Evolutionary conservation across 2,888 invertebrate genomes (phyloP).

Genomic region (Pseudococcus longispinus): DNA sequence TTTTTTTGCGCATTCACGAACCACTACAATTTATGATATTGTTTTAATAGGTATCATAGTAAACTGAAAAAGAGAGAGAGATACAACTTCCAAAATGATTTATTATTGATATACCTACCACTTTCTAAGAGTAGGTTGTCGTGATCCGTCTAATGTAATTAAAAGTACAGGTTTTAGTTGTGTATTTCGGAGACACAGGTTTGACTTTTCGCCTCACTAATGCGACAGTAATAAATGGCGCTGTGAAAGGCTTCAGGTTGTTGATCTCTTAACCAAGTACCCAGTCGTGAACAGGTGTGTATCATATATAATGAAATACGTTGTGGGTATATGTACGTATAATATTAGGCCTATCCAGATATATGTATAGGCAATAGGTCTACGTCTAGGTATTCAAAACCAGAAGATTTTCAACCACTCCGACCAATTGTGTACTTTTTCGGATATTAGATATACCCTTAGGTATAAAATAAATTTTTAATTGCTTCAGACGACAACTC

Average conservation of each 20-base stretch:
- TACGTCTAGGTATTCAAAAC: background rate
- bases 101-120: conserved; percentile 42
- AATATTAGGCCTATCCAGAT: background rate
- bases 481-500: background rate
- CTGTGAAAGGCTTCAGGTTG: conserved; percentile 38
- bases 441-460: background rate
- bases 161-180: conserved; percentile 39
- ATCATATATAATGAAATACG: background rate
- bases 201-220: conserved; percentile 39
- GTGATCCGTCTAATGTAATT: conserved; percentile 34
- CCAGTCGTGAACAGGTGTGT: conserved; percentile 31
- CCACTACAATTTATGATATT: conserved; percentile 40
- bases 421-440: background rate
- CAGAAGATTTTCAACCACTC: background rate
- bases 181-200: conserved; percentile 45
- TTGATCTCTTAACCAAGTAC: conserved; percentile 40
- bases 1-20: background rate
- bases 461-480: background rate
- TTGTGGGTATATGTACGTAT: background rate
- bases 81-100: conserved; percentile 43
- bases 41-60: conserved; percentile 26
- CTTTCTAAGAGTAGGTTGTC: conserved; percentile 45
- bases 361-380: too few relatives aligned
- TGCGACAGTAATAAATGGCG: conserved; percentile 41
- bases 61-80: conserved; percentile 12